A percentile compares a stretch with the other conserved stretches of the same genome.
Conservation (phyloP, 2,797 vertebrate species). For the Enteromius argenteus region DNA sequence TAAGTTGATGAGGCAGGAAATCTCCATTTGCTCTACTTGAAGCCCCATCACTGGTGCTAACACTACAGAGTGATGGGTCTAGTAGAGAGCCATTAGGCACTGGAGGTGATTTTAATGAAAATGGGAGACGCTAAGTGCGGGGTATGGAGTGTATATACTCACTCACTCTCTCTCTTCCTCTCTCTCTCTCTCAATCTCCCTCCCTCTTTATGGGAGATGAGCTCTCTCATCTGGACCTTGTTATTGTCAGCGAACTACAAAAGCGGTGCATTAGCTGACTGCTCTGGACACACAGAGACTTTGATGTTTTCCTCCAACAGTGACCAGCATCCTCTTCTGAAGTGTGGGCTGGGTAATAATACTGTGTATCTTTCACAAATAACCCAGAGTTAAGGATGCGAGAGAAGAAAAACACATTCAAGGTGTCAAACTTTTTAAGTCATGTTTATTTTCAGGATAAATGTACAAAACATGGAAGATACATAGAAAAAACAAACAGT, state of each 20-base stretch:
- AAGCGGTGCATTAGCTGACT: conserved; percentile 81
- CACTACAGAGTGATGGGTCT: conserved; percentile 66
- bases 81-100: conserved; percentile 75
- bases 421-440: conserved; percentile 56
- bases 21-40: conserved; percentile 64
- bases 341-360: conserved; percentile 79
- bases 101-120: conserved; percentile 82
- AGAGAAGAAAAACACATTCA: conserved; percentile 55
- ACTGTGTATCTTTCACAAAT: conserved; percentile 75
- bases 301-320: conserved; percentile 81
- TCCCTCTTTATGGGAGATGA: conserved; percentile 56
- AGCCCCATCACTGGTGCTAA: conserved; percentile 68
- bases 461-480: conserved; percentile 20
- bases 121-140: conserved; percentile 80
- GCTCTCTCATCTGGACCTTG: conserved; percentile 80
- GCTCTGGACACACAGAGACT: conserved; percentile 75
- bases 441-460: conserved; percentile 34
- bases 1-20: conserved; percentile 63
- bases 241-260: conserved; percentile 81
- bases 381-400: conserved; percentile 63
- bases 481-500: not conserved
- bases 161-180: conserved; percentile 70
- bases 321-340: conserved; percentile 77
- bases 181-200: conserved; percentile 61
- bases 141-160: conserved; percentile 75